Conservation (phyloP, 2,888 invertebrate genomes). For the Atethmia centrago region DNA sequence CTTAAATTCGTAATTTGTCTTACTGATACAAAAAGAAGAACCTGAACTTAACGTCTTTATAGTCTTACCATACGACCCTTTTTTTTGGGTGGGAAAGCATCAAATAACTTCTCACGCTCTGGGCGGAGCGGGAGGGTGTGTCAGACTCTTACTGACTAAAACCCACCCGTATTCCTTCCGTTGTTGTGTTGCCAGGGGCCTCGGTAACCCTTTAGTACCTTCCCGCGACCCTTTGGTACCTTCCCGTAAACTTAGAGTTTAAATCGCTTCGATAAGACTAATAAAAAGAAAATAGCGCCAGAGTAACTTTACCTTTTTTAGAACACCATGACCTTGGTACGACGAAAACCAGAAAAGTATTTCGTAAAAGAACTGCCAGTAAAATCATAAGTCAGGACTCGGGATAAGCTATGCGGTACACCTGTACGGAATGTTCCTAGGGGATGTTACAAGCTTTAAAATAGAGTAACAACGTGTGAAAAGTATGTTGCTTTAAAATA, state of each 20-base stretch:
- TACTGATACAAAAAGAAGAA: background rate
- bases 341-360: background rate
- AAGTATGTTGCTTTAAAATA: background rate
- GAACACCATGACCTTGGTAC: background rate
- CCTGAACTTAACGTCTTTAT: background rate
- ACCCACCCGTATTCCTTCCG: too few relatives aligned
- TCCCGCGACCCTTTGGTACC: too few relatives aligned
- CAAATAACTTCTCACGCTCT: too few relatives aligned
- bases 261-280: background rate
- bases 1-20: too few relatives aligned
- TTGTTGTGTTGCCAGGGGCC: too few relatives aligned
- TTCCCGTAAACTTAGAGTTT: background rate
- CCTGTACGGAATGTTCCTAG: conserved; percentile 5
- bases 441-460: conserved; percentile 11
- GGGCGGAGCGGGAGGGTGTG: too few relatives aligned
- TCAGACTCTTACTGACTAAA: too few relatives aligned
- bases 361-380: conserved; percentile 7
- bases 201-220: too few relatives aligned
- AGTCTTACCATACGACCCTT: background rate
- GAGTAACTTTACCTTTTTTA: background rate
- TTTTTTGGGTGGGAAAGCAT: too few relatives aligned
- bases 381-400: conserved; percentile 19
- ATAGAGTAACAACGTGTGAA: conserved; percentile 11
- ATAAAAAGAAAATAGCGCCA: background rate
- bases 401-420: conserved; percentile 13